Evolutionary conservation across 1,140 invertebrate species (phyloP).

Genomic region (Chironomus tepperi): DNA sequence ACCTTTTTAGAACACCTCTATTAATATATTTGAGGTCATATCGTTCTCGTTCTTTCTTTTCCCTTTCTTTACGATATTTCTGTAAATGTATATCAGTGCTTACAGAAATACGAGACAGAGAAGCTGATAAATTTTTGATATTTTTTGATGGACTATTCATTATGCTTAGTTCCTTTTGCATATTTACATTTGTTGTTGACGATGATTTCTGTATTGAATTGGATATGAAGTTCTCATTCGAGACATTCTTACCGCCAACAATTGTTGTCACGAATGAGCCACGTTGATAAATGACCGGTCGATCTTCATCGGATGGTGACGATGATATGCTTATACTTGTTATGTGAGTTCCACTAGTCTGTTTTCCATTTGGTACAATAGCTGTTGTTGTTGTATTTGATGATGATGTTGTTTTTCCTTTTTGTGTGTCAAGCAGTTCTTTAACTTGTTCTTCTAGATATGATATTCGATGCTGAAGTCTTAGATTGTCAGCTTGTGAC

Average conservation of each 20-base stretch:
- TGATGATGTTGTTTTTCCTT: slow-evolving; percentile 26
- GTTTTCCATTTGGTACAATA: neutral
- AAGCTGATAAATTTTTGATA: neutral
- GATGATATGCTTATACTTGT: slow-evolving; percentile 40
- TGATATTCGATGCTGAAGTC: slow-evolving; percentile 75
- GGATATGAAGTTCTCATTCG: slow-evolving; percentile 31
- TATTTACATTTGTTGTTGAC: neutral
- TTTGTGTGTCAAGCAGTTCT: slow-evolving; percentile 48
- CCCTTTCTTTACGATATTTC: neutral
- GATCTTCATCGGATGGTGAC: slow-evolving; percentile 32
- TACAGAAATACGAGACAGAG: neutral
- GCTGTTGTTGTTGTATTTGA: slow-evolving; percentile 15
- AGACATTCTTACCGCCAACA: slow-evolving; percentile 36
- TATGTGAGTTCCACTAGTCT: slow-evolving; percentile 31
- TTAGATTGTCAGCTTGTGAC: slow-evolving; percentile 64
- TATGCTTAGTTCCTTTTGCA: neutral
- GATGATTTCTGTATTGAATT: neutral
- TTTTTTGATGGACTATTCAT: neutral
- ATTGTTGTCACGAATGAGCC: slow-evolving; percentile 40
- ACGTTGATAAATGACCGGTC: slow-evolving; percentile 36
- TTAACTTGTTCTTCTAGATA: slow-evolving; percentile 82
- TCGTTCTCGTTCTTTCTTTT: slow-evolving; percentile 5
- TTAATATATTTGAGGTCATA: neutral
- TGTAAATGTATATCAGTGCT: neutral
- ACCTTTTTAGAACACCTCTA: neutral